Evolutionary conservation across 2,797 vertebrate species (phyloP).

Genomic region (Melanotaenia maccullochi): DNA sequence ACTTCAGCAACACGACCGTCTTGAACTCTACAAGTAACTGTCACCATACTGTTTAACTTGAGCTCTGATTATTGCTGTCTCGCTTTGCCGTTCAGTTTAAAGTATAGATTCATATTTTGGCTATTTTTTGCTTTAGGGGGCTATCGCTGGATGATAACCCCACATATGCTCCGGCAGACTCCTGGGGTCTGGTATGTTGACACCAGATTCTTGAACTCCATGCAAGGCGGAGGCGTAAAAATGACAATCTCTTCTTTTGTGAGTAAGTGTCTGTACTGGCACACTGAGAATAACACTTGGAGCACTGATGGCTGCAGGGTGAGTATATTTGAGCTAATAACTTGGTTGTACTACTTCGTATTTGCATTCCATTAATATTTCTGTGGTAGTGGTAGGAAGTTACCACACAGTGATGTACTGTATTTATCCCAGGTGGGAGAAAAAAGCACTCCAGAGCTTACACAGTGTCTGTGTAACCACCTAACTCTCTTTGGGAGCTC

Average conservation of each 20-base stretch:
- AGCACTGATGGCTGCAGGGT: conserved; percentile 78
- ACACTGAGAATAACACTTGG: conserved; percentile 56
- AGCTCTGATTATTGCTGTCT: neutral
- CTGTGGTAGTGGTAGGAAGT: neutral
- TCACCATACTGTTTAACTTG: neutral
- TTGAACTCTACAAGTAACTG: conserved; percentile 69
- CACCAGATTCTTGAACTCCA: conserved; percentile 47
- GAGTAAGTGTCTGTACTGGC: conserved; percentile 82
- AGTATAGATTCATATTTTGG: neutral
- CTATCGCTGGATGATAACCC: conserved; percentile 81
- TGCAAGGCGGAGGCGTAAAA: conserved; percentile 27
- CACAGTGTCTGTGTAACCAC: conserved; percentile 88
- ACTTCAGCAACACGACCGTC: conserved; percentile 27
- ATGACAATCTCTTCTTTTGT: conserved; percentile 60
- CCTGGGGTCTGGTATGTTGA: conserved; percentile 75
- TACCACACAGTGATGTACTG: conserved; percentile 7
- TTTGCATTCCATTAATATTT: neutral
- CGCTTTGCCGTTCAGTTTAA: neutral
- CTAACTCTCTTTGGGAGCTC: conserved; percentile 86
- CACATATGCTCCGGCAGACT: conserved; percentile 66
- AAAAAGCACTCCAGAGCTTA: conserved; percentile 51
- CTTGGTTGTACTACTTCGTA: neutral
- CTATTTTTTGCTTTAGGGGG: conserved; percentile 50
- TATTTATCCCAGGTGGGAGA: conserved; percentile 77
- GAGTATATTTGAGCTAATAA: conserved; percentile 11